These are phyloP conservation scores for Xiphydria camelus DNA, from an alignment of 2,888 invertebrate species.

Conservation along the genomic window DNA sequence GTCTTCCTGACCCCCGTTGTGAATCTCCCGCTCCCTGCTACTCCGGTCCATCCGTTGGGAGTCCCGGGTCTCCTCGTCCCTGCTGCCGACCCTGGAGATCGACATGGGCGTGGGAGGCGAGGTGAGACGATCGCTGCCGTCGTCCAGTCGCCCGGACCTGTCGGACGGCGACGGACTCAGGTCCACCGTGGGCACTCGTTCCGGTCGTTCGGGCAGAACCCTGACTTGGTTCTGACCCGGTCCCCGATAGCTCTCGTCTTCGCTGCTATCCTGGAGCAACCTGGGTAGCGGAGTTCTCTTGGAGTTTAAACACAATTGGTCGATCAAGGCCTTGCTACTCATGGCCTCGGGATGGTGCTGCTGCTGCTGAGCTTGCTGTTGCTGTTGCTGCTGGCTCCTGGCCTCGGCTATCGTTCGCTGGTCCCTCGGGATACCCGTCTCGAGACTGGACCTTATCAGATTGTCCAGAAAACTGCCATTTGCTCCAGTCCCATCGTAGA, in stretches of 20 bases:
- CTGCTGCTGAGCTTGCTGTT: slow-evolving; percentile 61
- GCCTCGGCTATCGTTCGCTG: slow-evolving; percentile 42
- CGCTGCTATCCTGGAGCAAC: slow-evolving; percentile 56
- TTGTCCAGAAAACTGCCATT: slow-evolving; percentile 83
- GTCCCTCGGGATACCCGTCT: slow-evolving; percentile 65
- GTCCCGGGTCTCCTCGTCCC: slow-evolving; percentile 46
- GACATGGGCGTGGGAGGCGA: slow-evolving; percentile 51
- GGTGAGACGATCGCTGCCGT: slow-evolving; percentile 49
- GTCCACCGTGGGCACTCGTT: slow-evolving; percentile 54
- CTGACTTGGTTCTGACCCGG: slow-evolving; percentile 29
- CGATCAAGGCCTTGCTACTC: slow-evolving; percentile 67
- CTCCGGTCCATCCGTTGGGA: slow-evolving; percentile 46
- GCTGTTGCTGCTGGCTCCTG: slow-evolving; percentile 60
- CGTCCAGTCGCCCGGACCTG: slow-evolving; percentile 43
- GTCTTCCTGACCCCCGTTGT: slow-evolving; percentile 45
- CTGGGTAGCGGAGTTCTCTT: slow-evolving; percentile 61
- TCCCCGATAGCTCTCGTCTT: slow-evolving; percentile 59
- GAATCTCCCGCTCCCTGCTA: slow-evolving; percentile 49
- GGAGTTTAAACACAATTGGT: slow-evolving; percentile 69
- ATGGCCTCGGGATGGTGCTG: slow-evolving; percentile 61
- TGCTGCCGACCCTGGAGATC: slow-evolving; percentile 43
- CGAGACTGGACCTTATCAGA: slow-evolving; percentile 80
- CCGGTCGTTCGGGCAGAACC: slow-evolving; percentile 45
- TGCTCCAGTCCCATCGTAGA: slow-evolving; percentile 68
- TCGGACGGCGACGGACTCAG: slow-evolving; percentile 54